Evolutionary conservation across 2,888 invertebrate species (phyloP), one percentile per base, ranked within the genome.

Genomic region (Charanyca ferruginea): DNA sequence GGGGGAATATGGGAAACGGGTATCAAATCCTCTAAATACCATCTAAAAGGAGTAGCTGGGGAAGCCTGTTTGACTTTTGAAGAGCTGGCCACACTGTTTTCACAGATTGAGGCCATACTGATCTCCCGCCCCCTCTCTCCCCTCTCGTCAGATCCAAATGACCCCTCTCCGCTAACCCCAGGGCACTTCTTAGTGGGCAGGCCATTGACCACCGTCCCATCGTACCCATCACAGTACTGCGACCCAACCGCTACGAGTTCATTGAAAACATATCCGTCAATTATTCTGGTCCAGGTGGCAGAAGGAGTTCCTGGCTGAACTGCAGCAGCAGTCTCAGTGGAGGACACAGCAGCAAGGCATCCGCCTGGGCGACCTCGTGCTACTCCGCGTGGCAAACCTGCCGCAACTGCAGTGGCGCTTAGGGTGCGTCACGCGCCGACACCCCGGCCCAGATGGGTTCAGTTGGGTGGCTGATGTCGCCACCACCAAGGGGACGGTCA

Each of bases 211-310:
- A 1, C 60, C 22, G 16, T 58, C 48, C 48, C 48, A 20, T 58
- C 25, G 20, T 25, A 32, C 22, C 32, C 32, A 57, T 57, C n/a
- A 57, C 45, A 32, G 9, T 9, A n/a, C n/a, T n/a, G n/a, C n/a
- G n/a, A n/a, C n/a, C n/a, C n/a, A n/a, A n/a, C n/a, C n/a, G n/a
- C n/a, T n/a, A n/a, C n/a, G n/a, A n/a, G n/a, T n/a, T 32, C 3
- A 13, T 51, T 0, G 32, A 51, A n/a, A 45, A 38, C 6, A 23
- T 41, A n/a, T n/a, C 23, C 41, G 11, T 11, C 11, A 53, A 57
- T 16, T 45, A 32, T 57, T 57, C 35, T 22, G 32, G 22, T 57
- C 32, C n/a, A 57, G 55, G 55, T 45, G 44, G 55, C 55, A 55
- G 44, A 41, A 41, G 41, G n/a, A 53, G 45, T 57, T 57, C 6